These are phyloP conservation scores for Drosophila niveifrons DNA, from an alignment of 2,888 invertebrate genomes.

Conservation along the genomic window DNA sequence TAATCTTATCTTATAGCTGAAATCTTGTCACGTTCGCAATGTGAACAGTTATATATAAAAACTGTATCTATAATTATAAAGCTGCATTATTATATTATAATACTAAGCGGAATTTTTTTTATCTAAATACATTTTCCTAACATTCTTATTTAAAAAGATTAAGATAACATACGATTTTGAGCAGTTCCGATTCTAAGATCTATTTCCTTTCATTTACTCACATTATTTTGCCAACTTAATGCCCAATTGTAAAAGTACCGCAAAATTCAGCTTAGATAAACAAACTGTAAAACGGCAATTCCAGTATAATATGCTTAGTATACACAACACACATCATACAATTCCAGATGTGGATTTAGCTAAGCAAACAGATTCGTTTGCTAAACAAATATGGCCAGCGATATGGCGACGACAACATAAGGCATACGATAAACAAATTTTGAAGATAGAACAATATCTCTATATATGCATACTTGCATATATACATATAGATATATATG, in stretches of 20 bases:
- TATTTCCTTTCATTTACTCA: neutral
- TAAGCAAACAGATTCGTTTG: slow-evolving; percentile 51
- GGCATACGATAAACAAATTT: slow-evolving; percentile 52
- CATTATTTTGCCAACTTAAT: slow-evolving; percentile 14
- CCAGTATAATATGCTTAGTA: slow-evolving; percentile 15
- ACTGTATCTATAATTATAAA: no score
- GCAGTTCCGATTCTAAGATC: neutral
- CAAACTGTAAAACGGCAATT: slow-evolving; percentile 36
- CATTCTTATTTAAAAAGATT: no score
- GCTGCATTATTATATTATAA: no score
- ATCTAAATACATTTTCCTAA: no score
- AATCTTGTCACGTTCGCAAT: no score
- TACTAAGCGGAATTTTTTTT: no score
- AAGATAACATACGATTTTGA: no score
- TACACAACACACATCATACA: slow-evolving; percentile 10
- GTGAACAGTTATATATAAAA: no score
- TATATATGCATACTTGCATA: neutral
- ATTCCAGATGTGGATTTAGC: slow-evolving; percentile 33
- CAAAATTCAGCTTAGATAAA: slow-evolving; percentile 40
- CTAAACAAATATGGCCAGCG: slow-evolving; percentile 48
- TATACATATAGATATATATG: neutral
- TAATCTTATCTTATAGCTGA: no score
- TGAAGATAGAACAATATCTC: slow-evolving; percentile 29
- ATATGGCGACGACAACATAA: slow-evolving; percentile 44
- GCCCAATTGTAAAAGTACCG: slow-evolving; percentile 32